Evolutionary conservation across 2,888 invertebrate genomes (phyloP).

Genomic region (Acanthococcus lagerstroemiae): DNA sequence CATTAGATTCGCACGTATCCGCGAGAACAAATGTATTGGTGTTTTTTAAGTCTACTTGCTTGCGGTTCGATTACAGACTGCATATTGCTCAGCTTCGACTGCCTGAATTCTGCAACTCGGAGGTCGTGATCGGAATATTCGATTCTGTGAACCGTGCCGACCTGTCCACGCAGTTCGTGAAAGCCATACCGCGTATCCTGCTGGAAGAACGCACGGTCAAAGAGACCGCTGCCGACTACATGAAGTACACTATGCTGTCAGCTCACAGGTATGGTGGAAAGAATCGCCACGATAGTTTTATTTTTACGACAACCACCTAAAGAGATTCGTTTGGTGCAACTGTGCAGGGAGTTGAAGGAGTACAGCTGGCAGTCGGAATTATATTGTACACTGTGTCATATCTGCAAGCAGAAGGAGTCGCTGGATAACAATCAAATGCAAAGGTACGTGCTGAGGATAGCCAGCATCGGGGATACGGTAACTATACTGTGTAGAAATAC

Average conservation of each 20-base stretch:
- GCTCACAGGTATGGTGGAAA: constrained; percentile 61
- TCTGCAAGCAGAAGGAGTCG: constrained; percentile 49
- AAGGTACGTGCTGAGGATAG: constrained; percentile 59
- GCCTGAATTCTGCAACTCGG: constrained; percentile 66
- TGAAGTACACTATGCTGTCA: constrained; percentile 72
- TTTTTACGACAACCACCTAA: background rate
- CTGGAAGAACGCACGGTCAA: constrained; percentile 70
- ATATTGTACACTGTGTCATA: constrained; percentile 62
- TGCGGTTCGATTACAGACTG: no score
- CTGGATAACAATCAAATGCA: constrained; percentile 39
- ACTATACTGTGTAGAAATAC: constrained; percentile 54
- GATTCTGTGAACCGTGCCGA: constrained; percentile 65
- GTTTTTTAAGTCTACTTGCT: no score
- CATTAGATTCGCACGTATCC: background rate
- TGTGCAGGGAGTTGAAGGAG: constrained; percentile 54
- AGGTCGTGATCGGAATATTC: constrained; percentile 73
- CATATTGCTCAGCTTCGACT: constrained; percentile 67
- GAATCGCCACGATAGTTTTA: no score
- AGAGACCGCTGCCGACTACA: constrained; percentile 68
- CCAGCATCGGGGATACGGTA: constrained; percentile 63
- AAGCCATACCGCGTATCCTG: constrained; percentile 65
- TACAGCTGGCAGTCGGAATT: constrained; percentile 63
- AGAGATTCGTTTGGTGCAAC: no score
- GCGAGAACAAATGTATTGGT: background rate
- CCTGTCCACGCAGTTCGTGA: constrained; percentile 58